Percentiles rank a stretch among this genome's conserved stretches.
These are phyloP conservation scores for Sakesphorus luctuosus DNA, from an alignment of 2,113 vertebrate genomes.

Conservation along the genomic window DNA sequence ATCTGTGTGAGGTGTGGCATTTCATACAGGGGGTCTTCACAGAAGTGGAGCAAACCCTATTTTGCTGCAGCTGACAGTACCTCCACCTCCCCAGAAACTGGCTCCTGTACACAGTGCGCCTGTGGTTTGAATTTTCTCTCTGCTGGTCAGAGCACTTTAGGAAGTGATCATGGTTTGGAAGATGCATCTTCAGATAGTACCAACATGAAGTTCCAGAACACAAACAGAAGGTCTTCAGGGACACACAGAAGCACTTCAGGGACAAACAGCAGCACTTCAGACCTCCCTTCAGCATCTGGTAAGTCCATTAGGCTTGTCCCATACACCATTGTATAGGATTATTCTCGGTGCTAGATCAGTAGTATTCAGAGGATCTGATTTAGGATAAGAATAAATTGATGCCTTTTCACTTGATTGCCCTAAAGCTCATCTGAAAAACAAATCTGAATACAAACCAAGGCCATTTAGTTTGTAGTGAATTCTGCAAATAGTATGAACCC, in stretches of 20 bases:
- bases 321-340: background rate
- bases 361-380: background rate
- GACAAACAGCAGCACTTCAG: constrained; percentile 48
- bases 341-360: background rate
- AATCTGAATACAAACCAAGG: background rate
- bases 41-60: background rate
- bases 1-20: constrained; percentile 57
- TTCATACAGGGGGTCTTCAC: constrained; percentile 41
- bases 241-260: constrained; percentile 17
- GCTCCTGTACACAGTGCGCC: constrained; percentile 71
- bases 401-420: background rate
- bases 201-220: constrained; percentile 28
- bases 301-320: constrained; percentile 27
- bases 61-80: background rate
- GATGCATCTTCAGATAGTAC: background rate
- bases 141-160: constrained; percentile 48
- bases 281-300: constrained; percentile 77
- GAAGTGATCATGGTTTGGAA: background rate
- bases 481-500: background rate
- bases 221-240: constrained; percentile 30
- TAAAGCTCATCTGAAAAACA: background rate
- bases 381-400: background rate
- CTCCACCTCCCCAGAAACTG: constrained; percentile 36
- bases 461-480: background rate
- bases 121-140: constrained; percentile 75